A percentile compares a stretch with the other conserved stretches of the same genome.
These are phyloP conservation scores for Macquaria australasica DNA, from an alignment of 2,113 vertebrate species.

Conservation along the genomic window DNA sequence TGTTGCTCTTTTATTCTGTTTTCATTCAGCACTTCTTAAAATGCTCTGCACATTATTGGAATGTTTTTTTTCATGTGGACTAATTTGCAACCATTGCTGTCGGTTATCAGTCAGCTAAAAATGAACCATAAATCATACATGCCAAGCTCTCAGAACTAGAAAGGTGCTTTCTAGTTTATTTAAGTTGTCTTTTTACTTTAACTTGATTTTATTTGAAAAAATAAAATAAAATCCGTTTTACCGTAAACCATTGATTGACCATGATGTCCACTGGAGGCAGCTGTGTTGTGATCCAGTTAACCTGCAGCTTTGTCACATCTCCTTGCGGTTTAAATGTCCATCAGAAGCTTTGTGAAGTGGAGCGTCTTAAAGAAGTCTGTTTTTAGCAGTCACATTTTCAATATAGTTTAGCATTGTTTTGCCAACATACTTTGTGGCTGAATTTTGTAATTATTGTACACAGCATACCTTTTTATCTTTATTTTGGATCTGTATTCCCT, in stretches of 20 bases:
- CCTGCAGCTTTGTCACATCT: neutral
- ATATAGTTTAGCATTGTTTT: neutral
- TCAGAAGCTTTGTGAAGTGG: neutral
- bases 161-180: neutral
- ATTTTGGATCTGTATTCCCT: neutral
- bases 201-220: neutral
- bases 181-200: neutral
- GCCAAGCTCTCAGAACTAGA: neutral
- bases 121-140: no score
- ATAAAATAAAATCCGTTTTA: neutral
- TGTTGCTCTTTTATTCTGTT: slow-evolving; percentile 1
- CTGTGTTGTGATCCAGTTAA: neutral
- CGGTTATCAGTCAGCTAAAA: no score
- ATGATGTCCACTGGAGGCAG: neutral
- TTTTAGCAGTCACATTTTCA: neutral
- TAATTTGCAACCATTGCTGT: slow-evolving; percentile 11
- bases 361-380: neutral
- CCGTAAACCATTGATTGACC: neutral
- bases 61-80: slow-evolving; percentile 26
- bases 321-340: neutral
- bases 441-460: neutral
- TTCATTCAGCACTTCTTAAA: slow-evolving; percentile 12
- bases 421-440: neutral
- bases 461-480: neutral
- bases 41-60: neutral